A percentile compares a stretch with the other conserved stretches of the same genome.
phyloP scores from a whole-genome alignment of 2,113 vertebrate genomes.

The Sclerurus mexicanus region DNA sequence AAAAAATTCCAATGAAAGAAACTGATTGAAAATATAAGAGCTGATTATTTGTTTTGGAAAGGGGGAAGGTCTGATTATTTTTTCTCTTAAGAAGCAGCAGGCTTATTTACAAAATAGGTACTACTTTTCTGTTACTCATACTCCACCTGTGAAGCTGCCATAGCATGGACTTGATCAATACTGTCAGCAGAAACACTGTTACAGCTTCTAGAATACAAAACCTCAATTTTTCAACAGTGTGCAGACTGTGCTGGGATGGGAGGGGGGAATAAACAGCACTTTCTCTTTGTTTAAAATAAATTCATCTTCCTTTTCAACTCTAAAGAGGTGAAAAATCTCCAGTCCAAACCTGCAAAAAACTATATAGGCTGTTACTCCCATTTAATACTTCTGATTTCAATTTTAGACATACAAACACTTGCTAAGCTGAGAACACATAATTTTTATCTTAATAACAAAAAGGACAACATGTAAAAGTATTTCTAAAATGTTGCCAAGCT shows the following conservation, averaged over 20 bases:
- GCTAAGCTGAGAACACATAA: background rate
- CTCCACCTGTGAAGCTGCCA: slow-evolving; percentile 19
- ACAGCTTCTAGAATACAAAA: slow-evolving; percentile 15
- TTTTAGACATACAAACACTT: background rate
- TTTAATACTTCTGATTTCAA: background rate
- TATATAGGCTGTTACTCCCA: background rate
- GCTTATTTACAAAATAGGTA: background rate
- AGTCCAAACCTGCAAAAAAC: background rate
- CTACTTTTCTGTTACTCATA: slow-evolving; percentile 29
- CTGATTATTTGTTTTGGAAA: background rate
- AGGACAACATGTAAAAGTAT: background rate
- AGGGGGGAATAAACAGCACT: background rate
- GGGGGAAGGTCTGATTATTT: background rate
- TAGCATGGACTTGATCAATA: background rate
- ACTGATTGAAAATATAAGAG: background rate
- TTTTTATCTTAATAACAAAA: background rate
- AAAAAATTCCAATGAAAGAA: background rate
- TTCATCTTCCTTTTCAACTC: background rate
- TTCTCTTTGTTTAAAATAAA: background rate
- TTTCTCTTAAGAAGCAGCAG: background rate
- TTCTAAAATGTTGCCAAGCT: background rate
- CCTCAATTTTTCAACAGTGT: background rate
- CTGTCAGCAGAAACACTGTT: background rate
- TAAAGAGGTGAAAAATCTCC: background rate
- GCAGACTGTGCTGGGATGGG: background rate